Evolutionary conservation across 2,113 vertebrate genomes (phyloP), one percentile per base, ranked within the genome.

Genomic region (Hassar affinis): DNA sequence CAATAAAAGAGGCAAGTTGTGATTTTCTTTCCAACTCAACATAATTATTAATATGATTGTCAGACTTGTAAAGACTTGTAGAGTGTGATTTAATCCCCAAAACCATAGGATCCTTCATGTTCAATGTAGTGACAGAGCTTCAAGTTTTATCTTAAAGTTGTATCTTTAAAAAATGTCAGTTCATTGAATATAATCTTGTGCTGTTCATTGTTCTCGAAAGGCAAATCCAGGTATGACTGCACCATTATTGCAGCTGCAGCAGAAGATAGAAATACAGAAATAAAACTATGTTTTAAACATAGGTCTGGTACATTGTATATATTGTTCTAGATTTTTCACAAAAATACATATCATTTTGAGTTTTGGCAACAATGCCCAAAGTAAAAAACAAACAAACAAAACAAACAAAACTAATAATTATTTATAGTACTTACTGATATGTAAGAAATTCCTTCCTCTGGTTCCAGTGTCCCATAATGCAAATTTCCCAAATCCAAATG

Each of bases 391-490:
- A 51, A 51, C 12, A 52, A 52, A 3, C 0, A 15, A 51, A 52
- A 17, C 27, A 35, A 84, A 79, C 6, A 0, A 9, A 22, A 22
- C 14, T 45, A 14, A 18, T 71, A 35, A 25, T 56, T 35, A 54
- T 49, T 59, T 54, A 12, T 6, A 77, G 51, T 90, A 93, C 92
- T 92, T 85, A 93, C 92, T 87, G 90, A 91, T 75, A 93, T 93
- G 69, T 90, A 91, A 20, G 92, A 85, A 84, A 93, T 77, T 74
- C 74, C 84, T 66, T 54, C 64, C 74, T 90, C 92, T 15, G 78
- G 85, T 42, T 77, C 91, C 90, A 90, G 15, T 1, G 88, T 81
- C 72, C 89, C 89, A 54, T 87, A 89, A 1, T 86, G 69, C 25
- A 85, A 57, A 12, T 82, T 52, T 78, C 78, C 85, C 22, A 82